A percentile compares a stretch with the other conserved stretches of the same genome.
Evolutionary conservation across 2,888 invertebrate species (phyloP).

Genomic region (Lutraria lutraria): DNA sequence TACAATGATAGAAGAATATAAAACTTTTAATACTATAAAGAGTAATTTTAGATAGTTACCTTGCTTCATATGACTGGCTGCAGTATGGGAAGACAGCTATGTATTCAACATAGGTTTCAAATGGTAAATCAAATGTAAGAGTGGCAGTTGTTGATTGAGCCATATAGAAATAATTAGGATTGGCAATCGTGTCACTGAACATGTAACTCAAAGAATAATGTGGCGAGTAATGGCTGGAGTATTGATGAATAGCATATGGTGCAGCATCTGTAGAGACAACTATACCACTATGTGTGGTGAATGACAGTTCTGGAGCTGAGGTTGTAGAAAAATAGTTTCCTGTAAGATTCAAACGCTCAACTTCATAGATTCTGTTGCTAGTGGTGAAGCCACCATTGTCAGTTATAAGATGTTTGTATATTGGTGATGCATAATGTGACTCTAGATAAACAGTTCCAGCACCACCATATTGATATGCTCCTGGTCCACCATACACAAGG

Average conservation of each 20-base stretch:
- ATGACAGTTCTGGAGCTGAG: constrained; percentile 36
- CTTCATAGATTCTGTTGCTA: constrained; percentile 71
- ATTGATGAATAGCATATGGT: constrained; percentile 39
- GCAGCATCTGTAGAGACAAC: constrained; percentile 62
- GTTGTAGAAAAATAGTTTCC: constrained; percentile 45
- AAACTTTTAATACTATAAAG: neutral
- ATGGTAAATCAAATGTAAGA: constrained; percentile 71
- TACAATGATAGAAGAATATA: no score
- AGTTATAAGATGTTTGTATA: constrained; percentile 59
- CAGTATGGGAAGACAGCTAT: constrained; percentile 75
- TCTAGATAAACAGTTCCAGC: constrained; percentile 77
- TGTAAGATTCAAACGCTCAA: constrained; percentile 70
- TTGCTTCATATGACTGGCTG: constrained; percentile 26
- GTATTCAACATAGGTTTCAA: constrained; percentile 73
- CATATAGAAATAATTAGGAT: constrained; percentile 50
- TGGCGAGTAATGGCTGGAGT: constrained; percentile 30
- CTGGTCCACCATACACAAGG: constrained; percentile 74
- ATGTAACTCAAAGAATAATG: constrained; percentile 50
- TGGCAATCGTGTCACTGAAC: constrained; percentile 50
- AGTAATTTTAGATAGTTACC: constrained; percentile 27
- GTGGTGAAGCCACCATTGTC: constrained; percentile 73
- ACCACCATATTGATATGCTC: constrained; percentile 73
- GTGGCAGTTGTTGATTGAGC: constrained; percentile 37
- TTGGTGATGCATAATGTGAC: constrained; percentile 36
- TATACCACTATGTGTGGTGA: constrained; percentile 68